phyloP scores from a whole-genome alignment of 1,140 invertebrate species.

The Theocolax elegans region DNA sequence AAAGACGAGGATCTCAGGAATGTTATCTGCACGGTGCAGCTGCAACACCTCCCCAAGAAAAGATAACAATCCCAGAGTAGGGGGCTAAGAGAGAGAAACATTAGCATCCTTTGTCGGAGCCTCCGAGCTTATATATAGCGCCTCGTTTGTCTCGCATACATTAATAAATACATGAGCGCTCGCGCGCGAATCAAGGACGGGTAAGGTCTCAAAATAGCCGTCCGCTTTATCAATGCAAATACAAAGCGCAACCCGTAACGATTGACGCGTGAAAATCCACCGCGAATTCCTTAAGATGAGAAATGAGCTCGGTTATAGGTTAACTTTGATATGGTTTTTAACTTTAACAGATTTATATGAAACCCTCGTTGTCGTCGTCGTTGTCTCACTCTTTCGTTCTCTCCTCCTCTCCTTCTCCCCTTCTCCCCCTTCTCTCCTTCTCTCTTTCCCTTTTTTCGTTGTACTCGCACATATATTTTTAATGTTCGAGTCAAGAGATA shows the following conservation, averaged over 20 bases:
- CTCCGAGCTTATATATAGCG: not conserved
- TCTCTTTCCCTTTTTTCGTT: too few relatives aligned
- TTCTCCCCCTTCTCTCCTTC: too few relatives aligned
- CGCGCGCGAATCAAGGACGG: conserved; percentile 7
- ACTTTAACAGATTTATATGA: too few relatives aligned
- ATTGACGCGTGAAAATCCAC: too few relatives aligned
- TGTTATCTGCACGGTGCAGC: not conserved
- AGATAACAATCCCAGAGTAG: not conserved
- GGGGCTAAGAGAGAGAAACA: not conserved
- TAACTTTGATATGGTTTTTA: too few relatives aligned
- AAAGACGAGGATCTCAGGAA: conserved; percentile 9
- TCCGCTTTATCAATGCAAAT: conserved; percentile 16
- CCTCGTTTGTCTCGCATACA: conserved; percentile 1
- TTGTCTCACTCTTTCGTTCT: too few relatives aligned
- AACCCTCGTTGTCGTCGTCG: too few relatives aligned
- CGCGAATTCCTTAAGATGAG: not conserved
- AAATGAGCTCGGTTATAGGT: too few relatives aligned
- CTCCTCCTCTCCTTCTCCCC: too few relatives aligned
- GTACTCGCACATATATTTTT: too few relatives aligned
- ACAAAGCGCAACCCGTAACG: not conserved
- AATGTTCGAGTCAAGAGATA: too few relatives aligned
- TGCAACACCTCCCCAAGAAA: not conserved
- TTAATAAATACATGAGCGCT: not conserved
- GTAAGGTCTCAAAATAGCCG: conserved; percentile 8
- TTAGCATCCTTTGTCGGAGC: conserved; percentile 8